Base-by-base conservation (phyloP, 1,140 invertebrate species). In the Euura saliciscinereae region DNA sequence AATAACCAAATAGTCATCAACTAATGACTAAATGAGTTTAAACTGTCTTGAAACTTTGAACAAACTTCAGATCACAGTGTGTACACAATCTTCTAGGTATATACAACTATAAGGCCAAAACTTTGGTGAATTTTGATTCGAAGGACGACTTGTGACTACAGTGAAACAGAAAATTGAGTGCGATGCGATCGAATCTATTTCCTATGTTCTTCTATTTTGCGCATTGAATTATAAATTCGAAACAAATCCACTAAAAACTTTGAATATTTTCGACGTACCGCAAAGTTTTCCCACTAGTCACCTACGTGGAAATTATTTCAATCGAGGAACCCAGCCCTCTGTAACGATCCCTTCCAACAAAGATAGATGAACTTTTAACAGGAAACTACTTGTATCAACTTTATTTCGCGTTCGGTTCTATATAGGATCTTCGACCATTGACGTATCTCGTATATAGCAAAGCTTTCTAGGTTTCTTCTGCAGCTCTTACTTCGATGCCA, bases 351-450 rank as follows among this genome's bases (percentile, higher is more conserved):
- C 10, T 64, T 45, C 71, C 43, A 44, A 65, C 28, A 59, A 66
- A 67, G 10, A 74, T 70, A 67, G 68, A 74, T 74, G 73, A 74
- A 74, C 73, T 74, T 74, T 74, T 74, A 73, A 70, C 69, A 70
- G 73, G 69, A 64, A 73, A 71, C 68, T 73, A 69, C 66, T 64
- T 13, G 28, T 28, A 28, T 28, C 28, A 28, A 28, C 28, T 28
- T 28, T 28, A 28, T 28, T 28, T n/a, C 51, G 13, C 10, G 51
- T 59, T 59, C 3, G 3, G 51, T 59, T n/a, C 46, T 7, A 51
- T 6, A 11, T 7, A n/a, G 11, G 7, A n/a, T 7, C 28, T 28
- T 45, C 42, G 45, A 44, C 70, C 28, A 45, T 43, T 64, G 44
- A 43, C 44, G n/a, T 43, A 46, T 71, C 43, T 59, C 64, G 44